Conservation (phyloP, 2,113 vertebrate species). For the Hippocampus barbouri region DNA sequence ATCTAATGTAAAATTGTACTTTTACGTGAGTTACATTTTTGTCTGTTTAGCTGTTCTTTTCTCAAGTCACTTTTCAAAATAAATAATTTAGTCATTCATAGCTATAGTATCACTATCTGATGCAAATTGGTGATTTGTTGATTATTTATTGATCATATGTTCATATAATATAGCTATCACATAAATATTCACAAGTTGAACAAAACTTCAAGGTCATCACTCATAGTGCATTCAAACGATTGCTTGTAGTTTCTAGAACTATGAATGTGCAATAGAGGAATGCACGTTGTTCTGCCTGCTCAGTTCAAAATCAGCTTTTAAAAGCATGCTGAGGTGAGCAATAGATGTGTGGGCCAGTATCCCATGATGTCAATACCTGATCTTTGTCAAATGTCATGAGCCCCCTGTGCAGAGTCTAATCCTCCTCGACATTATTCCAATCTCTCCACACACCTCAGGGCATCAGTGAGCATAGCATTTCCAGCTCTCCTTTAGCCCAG, state of each 20-base stretch:
- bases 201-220: not conserved
- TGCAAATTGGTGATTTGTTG: not conserved
- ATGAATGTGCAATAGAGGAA: not conserved
- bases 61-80: too few species aligned
- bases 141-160: not conserved
- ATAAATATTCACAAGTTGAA: not conserved
- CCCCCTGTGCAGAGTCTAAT: constrained; percentile 58
- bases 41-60: too few species aligned
- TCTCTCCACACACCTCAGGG: constrained; percentile 4
- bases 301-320: not conserved
- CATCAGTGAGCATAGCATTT: constrained; percentile 29
- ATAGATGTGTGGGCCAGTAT: constrained; percentile 69
- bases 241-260: not conserved
- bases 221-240: not conserved
- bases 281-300: not conserved
- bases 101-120: not conserved
- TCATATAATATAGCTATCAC: not conserved
- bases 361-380: constrained; percentile 84
- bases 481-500: constrained; percentile 35
- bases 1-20: too few species aligned
- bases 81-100: not conserved
- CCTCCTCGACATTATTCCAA: constrained; percentile 3
- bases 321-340: constrained; percentile 4
- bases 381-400: constrained; percentile 75
- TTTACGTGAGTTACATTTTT: too few species aligned